Conservation (phyloP, 1,140 invertebrate species). For the Psilanteris sp. region DNA sequence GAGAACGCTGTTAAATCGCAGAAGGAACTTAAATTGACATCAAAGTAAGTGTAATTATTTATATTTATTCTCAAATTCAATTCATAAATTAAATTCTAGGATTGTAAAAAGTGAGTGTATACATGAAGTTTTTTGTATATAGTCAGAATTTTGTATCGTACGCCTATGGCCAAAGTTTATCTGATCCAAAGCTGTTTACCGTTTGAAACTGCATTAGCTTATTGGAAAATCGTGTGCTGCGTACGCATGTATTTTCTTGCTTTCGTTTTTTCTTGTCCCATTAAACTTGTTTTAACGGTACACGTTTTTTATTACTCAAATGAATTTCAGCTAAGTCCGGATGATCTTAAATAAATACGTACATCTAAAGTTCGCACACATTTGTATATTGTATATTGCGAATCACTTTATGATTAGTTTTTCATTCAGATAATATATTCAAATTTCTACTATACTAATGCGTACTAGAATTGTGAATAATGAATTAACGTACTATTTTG, state of each 20-base stretch:
- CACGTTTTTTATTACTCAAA: constrained; percentile 33
- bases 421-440: too few species aligned
- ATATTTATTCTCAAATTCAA: too few species aligned
- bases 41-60: too few species aligned
- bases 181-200: constrained; percentile 26
- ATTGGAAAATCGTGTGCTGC: constrained; percentile 51
- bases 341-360: constrained; percentile 34
- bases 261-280: constrained; percentile 34
- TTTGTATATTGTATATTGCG: constrained; percentile 5
- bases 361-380: constrained; percentile 11
- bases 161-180: constrained; percentile 19
- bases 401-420: constrained; percentile 10
- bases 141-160: constrained; percentile 8
- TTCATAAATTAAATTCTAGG: too few species aligned
- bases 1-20: too few species aligned
- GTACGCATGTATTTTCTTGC: constrained; percentile 20
- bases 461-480: too few species aligned
- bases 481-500: too few species aligned
- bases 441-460: too few species aligned
- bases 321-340: constrained; percentile 30
- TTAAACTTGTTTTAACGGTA: constrained; percentile 44
- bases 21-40: too few species aligned
- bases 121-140: constrained; percentile 13
- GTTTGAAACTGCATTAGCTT: constrained; percentile 52
- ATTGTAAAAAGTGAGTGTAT: constrained; percentile 11